phyloP scores from a whole-genome alignment of 2,113 vertebrate species.

The Brienomyrus longianalis region DNA sequence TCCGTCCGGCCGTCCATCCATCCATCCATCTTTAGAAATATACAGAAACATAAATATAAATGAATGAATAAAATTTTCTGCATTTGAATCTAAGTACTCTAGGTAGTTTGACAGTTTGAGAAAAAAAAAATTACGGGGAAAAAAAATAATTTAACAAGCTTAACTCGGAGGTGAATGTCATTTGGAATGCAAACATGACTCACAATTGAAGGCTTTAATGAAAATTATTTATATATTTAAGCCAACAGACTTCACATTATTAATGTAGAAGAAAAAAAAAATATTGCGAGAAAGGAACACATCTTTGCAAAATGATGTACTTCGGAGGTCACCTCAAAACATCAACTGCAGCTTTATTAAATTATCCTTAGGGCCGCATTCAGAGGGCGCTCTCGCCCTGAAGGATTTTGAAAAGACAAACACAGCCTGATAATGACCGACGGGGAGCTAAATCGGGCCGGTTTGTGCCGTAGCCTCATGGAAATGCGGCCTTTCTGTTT shows the following conservation, averaged over 20 bases:
- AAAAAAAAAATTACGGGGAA: not conserved
- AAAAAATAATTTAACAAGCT: not conserved
- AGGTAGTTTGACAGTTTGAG: not conserved
- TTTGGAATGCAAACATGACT: not conserved
- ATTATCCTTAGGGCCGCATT: not conserved
- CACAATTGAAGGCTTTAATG: not conserved
- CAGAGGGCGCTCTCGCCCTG: not conserved
- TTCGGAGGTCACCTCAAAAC: not conserved
- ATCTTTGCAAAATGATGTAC: not conserved
- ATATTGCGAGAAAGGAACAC: not conserved
- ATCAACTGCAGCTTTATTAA: not conserved
- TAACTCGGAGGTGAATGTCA: not conserved
- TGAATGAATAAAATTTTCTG: not conserved
- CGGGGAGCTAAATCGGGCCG: not conserved
- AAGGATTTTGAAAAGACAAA: not conserved
- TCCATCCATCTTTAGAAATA: not conserved
- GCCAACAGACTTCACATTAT: not conserved
- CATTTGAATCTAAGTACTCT: not conserved
- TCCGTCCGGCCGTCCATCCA: not conserved
- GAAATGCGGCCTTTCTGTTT: not conserved
- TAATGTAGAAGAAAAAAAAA: not conserved
- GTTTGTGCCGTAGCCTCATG: not conserved
- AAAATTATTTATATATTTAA: conserved; percentile 1
- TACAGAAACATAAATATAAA: not conserved
- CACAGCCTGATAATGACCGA: not conserved